These are phyloP conservation scores for Meandrusa payeni DNA, from an alignment of 2,888 invertebrate species.

Conservation along the genomic window DNA sequence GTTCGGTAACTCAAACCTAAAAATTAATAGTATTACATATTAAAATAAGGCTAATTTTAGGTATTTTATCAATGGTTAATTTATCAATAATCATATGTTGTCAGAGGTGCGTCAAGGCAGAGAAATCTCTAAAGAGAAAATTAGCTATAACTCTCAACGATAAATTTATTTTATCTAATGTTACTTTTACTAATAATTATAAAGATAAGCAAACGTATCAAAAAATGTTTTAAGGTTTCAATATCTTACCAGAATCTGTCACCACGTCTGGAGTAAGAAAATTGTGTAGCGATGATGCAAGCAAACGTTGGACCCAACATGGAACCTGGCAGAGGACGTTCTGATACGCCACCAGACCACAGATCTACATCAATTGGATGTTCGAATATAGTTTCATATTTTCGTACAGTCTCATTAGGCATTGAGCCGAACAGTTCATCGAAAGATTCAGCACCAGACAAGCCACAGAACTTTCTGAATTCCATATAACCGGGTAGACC, in stretches of 20 bases:
- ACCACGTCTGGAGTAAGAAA: slow-evolving; percentile 92
- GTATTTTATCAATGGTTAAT: too few species aligned
- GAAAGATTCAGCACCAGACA: slow-evolving; percentile 88
- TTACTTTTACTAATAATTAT: too few species aligned
- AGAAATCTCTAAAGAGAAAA: too few species aligned
- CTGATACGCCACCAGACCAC: slow-evolving; percentile 97
- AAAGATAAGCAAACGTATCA: slow-evolving; percentile 6
- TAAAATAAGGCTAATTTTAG: too few species aligned
- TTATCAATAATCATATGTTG: too few species aligned
- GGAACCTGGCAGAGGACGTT: slow-evolving; percentile 92
- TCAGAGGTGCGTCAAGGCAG: too few species aligned
- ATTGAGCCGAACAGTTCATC: slow-evolving; percentile 92
- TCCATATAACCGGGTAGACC: slow-evolving; percentile 96
- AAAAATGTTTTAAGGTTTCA: not conserved
- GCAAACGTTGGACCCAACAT: slow-evolving; percentile 97
- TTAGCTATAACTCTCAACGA: too few species aligned
- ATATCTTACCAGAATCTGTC: slow-evolving; percentile 92
- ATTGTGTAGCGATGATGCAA: slow-evolving; percentile 95
- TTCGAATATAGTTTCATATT: slow-evolving; percentile 92
- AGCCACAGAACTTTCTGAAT: slow-evolving; percentile 94
- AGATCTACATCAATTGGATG: slow-evolving; percentile 95
- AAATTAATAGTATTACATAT: slow-evolving; percentile 19
- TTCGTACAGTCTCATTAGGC: slow-evolving; percentile 92
- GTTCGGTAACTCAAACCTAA: slow-evolving; percentile 91
- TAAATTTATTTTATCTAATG: too few species aligned